These are phyloP conservation scores for Condylura cristata DNA, from an alignment of 2,113 vertebrate species.

Conservation along the genomic window DNA sequence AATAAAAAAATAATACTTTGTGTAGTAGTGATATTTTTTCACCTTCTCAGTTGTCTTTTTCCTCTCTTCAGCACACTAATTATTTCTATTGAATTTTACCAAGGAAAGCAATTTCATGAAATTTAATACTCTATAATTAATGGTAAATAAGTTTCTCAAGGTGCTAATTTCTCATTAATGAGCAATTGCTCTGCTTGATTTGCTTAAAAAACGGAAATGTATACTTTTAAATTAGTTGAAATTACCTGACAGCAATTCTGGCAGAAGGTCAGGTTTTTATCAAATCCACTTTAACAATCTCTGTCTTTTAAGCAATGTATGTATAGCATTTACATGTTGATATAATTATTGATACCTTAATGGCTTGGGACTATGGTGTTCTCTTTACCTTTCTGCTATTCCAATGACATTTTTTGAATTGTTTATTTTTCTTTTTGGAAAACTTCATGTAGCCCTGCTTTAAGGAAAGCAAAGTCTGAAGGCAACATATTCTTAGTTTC, in stretches of 20 bases:
- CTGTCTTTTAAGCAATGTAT: too few relatives aligned
- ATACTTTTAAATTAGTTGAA: slow-evolving; percentile 26
- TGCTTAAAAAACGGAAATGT: slow-evolving; percentile 28
- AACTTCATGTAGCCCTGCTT: too few relatives aligned
- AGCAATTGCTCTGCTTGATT: neutral
- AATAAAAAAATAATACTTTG: neutral
- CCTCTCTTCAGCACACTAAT: neutral
- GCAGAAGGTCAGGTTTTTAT: neutral
- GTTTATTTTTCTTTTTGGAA: too few relatives aligned
- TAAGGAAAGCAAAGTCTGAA: too few relatives aligned
- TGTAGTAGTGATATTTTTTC: neutral
- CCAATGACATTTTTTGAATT: too few relatives aligned
- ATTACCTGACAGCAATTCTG: neutral
- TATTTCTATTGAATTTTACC: slow-evolving; percentile 41
- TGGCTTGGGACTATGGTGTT: too few relatives aligned
- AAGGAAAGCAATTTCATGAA: neutral
- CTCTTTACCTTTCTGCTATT: too few relatives aligned
- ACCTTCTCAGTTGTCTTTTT: neutral
- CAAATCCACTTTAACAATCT: too few relatives aligned
- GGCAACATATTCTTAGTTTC: too few relatives aligned
- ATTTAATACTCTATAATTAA: slow-evolving; percentile 31
- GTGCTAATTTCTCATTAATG: slow-evolving; percentile 48
- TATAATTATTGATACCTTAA: too few relatives aligned
- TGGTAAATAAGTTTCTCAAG: neutral
- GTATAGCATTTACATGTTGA: too few relatives aligned